Evolutionary conservation across 2,797 vertebrate genomes (phyloP).

Genomic region (Megalops cyprinoides): DNA sequence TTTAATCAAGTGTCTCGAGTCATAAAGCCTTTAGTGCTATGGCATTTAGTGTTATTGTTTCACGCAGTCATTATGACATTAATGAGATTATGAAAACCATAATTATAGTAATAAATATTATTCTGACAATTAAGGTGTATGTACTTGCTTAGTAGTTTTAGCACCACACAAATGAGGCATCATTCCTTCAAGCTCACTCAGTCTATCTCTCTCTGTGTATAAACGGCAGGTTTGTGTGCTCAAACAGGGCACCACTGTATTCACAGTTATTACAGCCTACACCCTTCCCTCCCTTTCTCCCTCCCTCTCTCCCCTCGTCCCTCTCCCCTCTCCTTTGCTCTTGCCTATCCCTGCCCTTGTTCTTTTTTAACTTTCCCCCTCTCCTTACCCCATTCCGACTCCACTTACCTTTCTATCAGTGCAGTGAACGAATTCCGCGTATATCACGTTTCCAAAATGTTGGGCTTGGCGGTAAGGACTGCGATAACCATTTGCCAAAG

Average conservation of each 20-base stretch:
- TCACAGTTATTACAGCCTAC: constrained; percentile 67
- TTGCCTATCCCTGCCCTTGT: constrained; percentile 54
- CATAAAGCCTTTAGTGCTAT: too few relatives aligned
- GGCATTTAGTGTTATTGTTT: too few relatives aligned
- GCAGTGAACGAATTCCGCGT: not conserved
- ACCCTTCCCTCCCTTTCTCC: constrained; percentile 57
- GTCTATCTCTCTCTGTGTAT: constrained; percentile 54
- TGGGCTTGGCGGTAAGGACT: not conserved
- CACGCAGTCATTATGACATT: too few relatives aligned
- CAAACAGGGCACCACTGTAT: constrained; percentile 73
- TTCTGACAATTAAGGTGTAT: constrained; percentile 34
- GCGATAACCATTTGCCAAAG: not conserved
- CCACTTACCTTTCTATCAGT: not conserved
- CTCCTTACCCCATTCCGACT: not conserved
- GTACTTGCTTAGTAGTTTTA: constrained; percentile 39
- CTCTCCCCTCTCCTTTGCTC: constrained; percentile 48
- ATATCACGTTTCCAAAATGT: not conserved
- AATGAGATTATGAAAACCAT: constrained; percentile 3
- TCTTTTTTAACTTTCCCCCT: not conserved
- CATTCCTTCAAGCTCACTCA: constrained; percentile 28
- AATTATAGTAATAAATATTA: constrained; percentile 19
- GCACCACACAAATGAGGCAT: constrained; percentile 24
- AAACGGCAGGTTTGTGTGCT: constrained; percentile 70
- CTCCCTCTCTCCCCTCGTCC: constrained; percentile 12
- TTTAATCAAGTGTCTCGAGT: too few relatives aligned